phyloP scores from a whole-genome alignment of 1,140 invertebrate species.

The Cyclargus thomasi region DNA sequence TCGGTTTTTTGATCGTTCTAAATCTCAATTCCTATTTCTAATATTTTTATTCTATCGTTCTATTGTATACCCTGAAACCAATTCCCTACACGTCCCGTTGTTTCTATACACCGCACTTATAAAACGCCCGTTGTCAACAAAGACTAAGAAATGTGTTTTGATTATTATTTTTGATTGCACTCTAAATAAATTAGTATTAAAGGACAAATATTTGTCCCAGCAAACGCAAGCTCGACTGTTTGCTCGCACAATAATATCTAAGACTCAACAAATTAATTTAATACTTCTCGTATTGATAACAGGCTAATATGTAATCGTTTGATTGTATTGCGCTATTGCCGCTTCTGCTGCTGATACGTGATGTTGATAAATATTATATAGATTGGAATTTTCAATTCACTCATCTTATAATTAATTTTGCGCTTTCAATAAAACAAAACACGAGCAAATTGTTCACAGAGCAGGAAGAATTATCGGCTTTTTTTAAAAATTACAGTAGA shows the following conservation, averaged over 20 bases:
- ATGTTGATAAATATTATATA: neutral
- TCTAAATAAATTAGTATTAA: constrained; percentile 48
- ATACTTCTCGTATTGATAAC: constrained; percentile 24
- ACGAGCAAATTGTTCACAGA: no score
- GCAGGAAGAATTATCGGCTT: no score
- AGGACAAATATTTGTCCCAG: constrained; percentile 57
- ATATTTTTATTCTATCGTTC: no score
- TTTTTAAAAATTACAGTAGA: no score
- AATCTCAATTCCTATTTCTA: no score
- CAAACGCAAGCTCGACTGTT: constrained; percentile 49
- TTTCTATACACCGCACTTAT: no score
- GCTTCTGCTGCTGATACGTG: neutral
- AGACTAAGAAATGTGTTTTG: neutral
- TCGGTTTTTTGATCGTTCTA: no score
- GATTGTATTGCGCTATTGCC: constrained; percentile 3
- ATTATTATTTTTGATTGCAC: constrained; percentile 36
- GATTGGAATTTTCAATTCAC: neutral
- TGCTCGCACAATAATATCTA: constrained; percentile 58
- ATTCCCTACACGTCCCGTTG: no score
- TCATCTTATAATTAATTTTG: no score
- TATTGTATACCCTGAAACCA: no score
- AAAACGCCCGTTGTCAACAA: neutral
- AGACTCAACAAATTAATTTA: constrained; percentile 61
- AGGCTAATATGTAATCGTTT: constrained; percentile 10
- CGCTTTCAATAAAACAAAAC: no score